Conservation (phyloP, 1,140 invertebrate genomes). For the Notospermus geniculatus region DNA sequence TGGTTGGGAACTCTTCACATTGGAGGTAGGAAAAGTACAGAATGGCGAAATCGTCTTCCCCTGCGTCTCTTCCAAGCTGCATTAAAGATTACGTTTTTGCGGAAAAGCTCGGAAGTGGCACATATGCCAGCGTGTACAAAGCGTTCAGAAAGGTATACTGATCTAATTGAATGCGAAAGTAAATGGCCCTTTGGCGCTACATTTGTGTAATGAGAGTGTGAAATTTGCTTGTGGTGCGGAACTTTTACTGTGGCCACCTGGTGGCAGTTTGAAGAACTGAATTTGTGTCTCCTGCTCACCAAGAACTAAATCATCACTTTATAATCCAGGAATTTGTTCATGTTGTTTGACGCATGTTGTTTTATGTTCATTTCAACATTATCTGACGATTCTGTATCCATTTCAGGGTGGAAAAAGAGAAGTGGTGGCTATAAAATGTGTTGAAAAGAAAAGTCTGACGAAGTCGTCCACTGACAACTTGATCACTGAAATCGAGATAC, state of each 20-base stretch:
- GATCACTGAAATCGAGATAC: constrained; percentile 78
- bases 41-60: neutral
- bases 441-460: constrained; percentile 73
- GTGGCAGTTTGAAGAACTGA: too few species aligned
- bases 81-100: constrained; percentile 48
- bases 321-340: too few species aligned
- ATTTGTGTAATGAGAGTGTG: too few species aligned
- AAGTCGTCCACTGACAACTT: constrained; percentile 76
- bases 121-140: constrained; percentile 83
- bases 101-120: constrained; percentile 82
- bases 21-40: neutral
- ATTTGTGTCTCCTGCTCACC: neutral
- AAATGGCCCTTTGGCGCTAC: too few species aligned
- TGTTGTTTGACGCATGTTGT: too few species aligned
- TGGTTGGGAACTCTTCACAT: neutral
- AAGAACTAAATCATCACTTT: too few species aligned
- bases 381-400: too few species aligned
- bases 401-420: constrained; percentile 64
- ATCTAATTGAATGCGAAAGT: too few species aligned
- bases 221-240: constrained; percentile 4
- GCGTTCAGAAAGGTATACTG: constrained; percentile 71
- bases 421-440: constrained; percentile 79
- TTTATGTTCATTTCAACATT: too few species aligned
- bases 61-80: neutral
- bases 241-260: neutral